These are phyloP conservation scores for Thunnus albacares DNA, from an alignment of 2,797 vertebrate genomes.

Conservation along the genomic window DNA sequence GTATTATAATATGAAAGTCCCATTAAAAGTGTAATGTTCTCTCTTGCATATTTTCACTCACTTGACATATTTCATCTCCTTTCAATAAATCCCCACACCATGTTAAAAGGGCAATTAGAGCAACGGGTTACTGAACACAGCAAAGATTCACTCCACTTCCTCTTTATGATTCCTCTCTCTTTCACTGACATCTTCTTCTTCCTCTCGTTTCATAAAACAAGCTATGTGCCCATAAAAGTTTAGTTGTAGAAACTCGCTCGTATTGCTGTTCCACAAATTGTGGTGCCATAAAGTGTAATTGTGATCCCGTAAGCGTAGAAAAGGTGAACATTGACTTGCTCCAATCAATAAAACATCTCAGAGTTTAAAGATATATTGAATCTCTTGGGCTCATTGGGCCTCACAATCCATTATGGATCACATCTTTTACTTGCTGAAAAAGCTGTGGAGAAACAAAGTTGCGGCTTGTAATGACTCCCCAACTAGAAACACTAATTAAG, in stretches of 20 bases:
- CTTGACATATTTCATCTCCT: conserved; percentile 74
- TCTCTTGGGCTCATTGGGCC: conserved; percentile 64
- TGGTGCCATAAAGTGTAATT: conserved; percentile 59
- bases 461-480: conserved; percentile 36
- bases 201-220: conserved; percentile 51
- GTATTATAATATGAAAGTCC: conserved; percentile 67
- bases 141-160: conserved; percentile 38
- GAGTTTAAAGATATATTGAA: conserved; percentile 73
- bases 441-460: conserved; percentile 35
- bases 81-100: conserved; percentile 73
- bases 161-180: conserved; percentile 26
- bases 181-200: conserved; percentile 32
- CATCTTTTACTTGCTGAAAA: conserved; percentile 53
- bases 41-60: conserved; percentile 62
- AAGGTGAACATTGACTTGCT: conserved; percentile 76
- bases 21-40: conserved; percentile 71
- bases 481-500: conserved; percentile 29
- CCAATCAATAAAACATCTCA: conserved; percentile 79
- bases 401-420: conserved; percentile 69
- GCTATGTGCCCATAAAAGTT: conserved; percentile 50
- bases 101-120: conserved; percentile 82
- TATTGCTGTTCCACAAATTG: conserved; percentile 50
- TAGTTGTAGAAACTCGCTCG: conserved; percentile 49
- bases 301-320: conserved; percentile 61
- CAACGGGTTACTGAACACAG: conserved; percentile 69